These are phyloP conservation scores for Micrasema minimum DNA, from an alignment of 1,140 invertebrate genomes.

Conservation along the genomic window DNA sequence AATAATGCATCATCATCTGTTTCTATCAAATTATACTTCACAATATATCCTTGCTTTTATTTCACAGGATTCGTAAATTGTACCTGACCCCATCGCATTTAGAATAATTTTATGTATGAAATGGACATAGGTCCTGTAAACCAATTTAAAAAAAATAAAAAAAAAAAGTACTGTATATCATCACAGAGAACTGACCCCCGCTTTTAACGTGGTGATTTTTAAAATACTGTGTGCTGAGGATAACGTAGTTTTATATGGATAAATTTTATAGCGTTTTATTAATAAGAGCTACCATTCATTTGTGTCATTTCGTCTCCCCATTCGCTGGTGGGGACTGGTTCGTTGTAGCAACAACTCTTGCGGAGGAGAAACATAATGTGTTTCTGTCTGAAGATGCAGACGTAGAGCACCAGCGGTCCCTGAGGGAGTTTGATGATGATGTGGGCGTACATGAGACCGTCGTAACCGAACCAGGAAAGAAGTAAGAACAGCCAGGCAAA, in stretches of 20 bases:
- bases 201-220: too few species aligned
- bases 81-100: too few species aligned
- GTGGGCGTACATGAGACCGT: constrained; percentile 77
- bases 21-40: too few species aligned
- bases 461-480: constrained; percentile 76
- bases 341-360: constrained; percentile 80
- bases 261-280: not conserved
- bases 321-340: constrained; percentile 74
- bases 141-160: too few species aligned
- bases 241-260: not conserved
- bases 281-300: constrained; percentile 76
- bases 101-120: too few species aligned
- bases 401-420: constrained; percentile 78
- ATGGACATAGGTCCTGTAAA: too few species aligned
- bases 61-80: too few species aligned
- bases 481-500: constrained; percentile 78
- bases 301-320: constrained; percentile 89
- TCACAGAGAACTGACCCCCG: too few species aligned
- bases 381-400: constrained; percentile 79
- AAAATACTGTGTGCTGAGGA: too few species aligned
- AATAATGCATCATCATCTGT: too few species aligned
- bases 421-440: constrained; percentile 79
- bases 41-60: too few species aligned
- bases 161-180: too few species aligned
- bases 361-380: constrained; percentile 80